Base-by-base conservation (phyloP, 2,113 vertebrate species). In the Thermophis baileyi region DNA sequence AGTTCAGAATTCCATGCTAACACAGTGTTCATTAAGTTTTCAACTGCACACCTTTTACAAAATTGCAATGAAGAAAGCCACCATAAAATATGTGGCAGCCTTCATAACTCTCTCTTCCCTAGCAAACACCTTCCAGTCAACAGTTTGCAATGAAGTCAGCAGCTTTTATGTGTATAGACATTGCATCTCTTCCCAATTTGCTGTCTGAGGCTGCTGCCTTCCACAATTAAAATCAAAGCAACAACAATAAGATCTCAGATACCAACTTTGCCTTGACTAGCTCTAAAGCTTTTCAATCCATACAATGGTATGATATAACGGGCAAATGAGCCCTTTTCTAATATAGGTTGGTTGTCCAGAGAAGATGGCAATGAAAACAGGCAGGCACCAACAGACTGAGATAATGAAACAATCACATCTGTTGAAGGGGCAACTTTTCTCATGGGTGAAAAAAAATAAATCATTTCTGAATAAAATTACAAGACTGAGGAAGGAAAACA, bases 381-480 rank as follows among this genome's bases (percentile, higher is more conserved):
- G 5, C 5, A 51, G 5, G 30, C n/a, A 0, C 0, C 40, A 53
- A 8, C 93, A 47, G 44, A 12, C 92, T 50, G 50, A 94, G 91
- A 60, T 47, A 50, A 18, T 90, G 90, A 92, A 94, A 86, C 25
- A 1, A 60, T 74, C 53, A 11, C 35, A 27, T 81, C 63, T 90
- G 81, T 87, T 87, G 74, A 93, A 93, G n/a, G 74, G 74, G 90
- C 46, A 86, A 44, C 92, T 90, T 93, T 81, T 93, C 69, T 14
- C 53, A n/a, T 63, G 44, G 87, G 53, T 90, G 49, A 30, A n/a
- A 9, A 20, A 22, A 9, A 81, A 27, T 9, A 94, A 87, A 91
- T 0, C 0, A 9, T 91, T 54, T 90, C 1, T 0, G 89, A 92
- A 49, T 69, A 14, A 95, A 93, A 49, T 50, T 46, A 11, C 1